Conservation (phyloP, 2,113 vertebrate genomes). For the Spea multiplicata region DNA sequence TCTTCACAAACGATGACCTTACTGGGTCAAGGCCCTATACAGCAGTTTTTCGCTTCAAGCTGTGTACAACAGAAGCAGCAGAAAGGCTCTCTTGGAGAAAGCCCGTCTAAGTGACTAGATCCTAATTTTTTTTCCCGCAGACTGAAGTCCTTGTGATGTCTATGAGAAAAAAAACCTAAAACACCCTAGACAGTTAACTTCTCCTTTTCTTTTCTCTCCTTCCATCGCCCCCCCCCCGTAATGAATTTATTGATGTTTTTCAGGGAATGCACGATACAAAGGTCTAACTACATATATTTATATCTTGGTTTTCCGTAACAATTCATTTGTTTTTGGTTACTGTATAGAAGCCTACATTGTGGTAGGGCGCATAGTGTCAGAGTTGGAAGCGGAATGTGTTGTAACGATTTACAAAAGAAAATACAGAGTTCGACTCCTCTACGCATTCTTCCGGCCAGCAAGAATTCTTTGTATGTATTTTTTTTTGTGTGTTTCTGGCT, state of each 20-base stretch:
- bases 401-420: constrained; percentile 26
- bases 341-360: constrained; percentile 53
- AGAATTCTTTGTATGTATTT: neutral
- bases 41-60: constrained; percentile 65
- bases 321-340: constrained; percentile 53
- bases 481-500: neutral
- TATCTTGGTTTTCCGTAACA: constrained; percentile 50
- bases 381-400: constrained; percentile 47
- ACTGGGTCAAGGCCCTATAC: constrained; percentile 66
- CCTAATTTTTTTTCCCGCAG: constrained; percentile 50
- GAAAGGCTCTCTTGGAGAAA: constrained; percentile 64
- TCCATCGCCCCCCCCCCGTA: constrained; percentile 53
- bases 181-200: constrained; percentile 57
- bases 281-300: constrained; percentile 49
- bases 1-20: constrained; percentile 70
- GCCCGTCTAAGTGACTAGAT: constrained; percentile 58
- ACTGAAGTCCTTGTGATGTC: constrained; percentile 64
- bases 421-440: neutral
- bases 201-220: constrained; percentile 48
- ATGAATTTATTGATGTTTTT: constrained; percentile 58
- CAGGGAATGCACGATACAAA: constrained; percentile 47
- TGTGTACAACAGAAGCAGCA: constrained; percentile 61
- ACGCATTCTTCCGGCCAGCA: constrained; percentile 3
- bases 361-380: constrained; percentile 50
- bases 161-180: constrained; percentile 48